Conservation (phyloP, 2,113 vertebrate species). For the Hippocampus mohnikei region DNA sequence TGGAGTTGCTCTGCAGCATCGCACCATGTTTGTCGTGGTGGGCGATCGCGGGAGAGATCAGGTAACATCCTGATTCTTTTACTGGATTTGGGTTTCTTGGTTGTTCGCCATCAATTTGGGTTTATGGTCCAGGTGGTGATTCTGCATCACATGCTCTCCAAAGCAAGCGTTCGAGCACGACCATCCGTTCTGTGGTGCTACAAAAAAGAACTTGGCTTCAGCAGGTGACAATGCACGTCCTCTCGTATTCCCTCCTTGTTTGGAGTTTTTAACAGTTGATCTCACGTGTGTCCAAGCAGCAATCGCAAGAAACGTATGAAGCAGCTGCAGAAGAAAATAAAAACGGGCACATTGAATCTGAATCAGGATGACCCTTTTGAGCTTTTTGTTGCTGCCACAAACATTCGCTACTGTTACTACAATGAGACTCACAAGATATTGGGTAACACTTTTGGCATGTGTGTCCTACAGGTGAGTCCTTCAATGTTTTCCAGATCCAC, state of each 20-base stretch:
- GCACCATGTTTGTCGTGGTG: slow-evolving; percentile 87
- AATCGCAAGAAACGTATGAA: slow-evolving; percentile 96
- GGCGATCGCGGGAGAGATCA: slow-evolving; percentile 93
- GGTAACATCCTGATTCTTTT: slow-evolving; percentile 61
- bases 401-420: slow-evolving; percentile 98
- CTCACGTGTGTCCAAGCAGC: slow-evolving; percentile 65
- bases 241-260: not conserved
- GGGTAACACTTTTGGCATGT: slow-evolving; percentile 96
- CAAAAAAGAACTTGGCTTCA: slow-evolving; percentile 95
- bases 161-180: slow-evolving; percentile 86
- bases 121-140: slow-evolving; percentile 85
- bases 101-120: not conserved
- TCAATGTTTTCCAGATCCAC: not conserved
- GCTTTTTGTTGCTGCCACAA: slow-evolving; percentile 91
- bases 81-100: not conserved
- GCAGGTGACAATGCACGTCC: slow-evolving; percentile 76
- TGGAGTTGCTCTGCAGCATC: slow-evolving; percentile 82
- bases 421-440: slow-evolving; percentile 96
- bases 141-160: slow-evolving; percentile 97
- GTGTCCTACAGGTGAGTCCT: slow-evolving; percentile 84
- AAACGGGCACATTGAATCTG: slow-evolving; percentile 86
- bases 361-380: slow-evolving; percentile 96
- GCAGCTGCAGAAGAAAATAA: slow-evolving; percentile 96
- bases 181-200: slow-evolving; percentile 98
- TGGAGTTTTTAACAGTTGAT: not conserved